A percentile compares a stretch with the other conserved stretches of the same genome.
Conservation (phyloP, 1,140 invertebrate species). For the Vanessa tameamea region DNA sequence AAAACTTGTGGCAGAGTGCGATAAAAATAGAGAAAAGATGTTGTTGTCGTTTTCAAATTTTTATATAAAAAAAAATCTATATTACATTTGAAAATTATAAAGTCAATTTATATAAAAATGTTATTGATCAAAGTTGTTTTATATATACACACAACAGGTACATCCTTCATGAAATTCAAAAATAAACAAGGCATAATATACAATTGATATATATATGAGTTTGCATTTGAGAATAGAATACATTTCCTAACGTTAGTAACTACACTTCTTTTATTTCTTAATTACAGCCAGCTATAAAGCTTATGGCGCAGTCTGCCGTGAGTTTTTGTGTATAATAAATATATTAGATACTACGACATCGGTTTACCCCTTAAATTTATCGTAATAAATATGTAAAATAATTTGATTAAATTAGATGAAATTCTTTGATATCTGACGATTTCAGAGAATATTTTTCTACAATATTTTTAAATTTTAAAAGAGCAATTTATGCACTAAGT, state of each 20-base stretch:
- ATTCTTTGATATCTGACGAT: constrained; percentile 67
- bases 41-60: constrained; percentile 23
- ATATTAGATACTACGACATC: constrained; percentile 48
- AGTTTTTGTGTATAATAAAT: constrained; percentile 23
- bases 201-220: background rate
- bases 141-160: background rate
- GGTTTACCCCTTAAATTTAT: constrained; percentile 39
- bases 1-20: constrained; percentile 29
- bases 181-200: background rate
- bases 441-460: constrained; percentile 80
- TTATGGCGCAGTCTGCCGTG: constrained; percentile 23
- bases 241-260: background rate
- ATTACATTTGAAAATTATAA: constrained; percentile 22
- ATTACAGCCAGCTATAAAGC: background rate
- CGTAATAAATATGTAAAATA: constrained; percentile 55
- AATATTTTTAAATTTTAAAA: constrained; percentile 75
- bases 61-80: constrained; percentile 19
- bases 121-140: constrained; percentile 24
- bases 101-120: constrained; percentile 21
- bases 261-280: background rate
- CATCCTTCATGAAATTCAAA: background rate
- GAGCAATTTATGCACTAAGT: constrained; percentile 74
- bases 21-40: constrained; percentile 7
- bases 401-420: constrained; percentile 65
- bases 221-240: background rate